Conservation (phyloP, 2,797 vertebrate species). For the Hemibagrus guttatus region DNA sequence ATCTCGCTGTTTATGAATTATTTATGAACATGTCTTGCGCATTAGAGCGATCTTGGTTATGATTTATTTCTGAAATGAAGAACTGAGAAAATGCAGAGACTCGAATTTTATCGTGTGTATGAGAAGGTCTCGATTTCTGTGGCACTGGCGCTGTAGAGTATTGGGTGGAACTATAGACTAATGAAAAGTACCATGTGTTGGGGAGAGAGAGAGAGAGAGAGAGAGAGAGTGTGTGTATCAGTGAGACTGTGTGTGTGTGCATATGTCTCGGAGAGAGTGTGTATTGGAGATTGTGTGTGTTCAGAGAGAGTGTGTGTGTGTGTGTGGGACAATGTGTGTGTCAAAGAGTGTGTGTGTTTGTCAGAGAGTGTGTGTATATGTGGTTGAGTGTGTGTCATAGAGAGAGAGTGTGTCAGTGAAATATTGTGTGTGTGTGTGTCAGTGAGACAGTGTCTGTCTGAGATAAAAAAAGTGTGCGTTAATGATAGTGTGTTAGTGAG, state of each 20-base stretch:
- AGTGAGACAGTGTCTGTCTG: not conserved
- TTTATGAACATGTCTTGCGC: not conserved
- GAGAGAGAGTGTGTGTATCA: not conserved
- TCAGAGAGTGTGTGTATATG: not conserved
- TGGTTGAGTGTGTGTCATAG: not conserved
- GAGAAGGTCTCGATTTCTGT: not conserved
- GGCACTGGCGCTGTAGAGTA: not conserved
- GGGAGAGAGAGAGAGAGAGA: slow-evolving; percentile 12
- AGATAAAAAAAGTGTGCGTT: no score
- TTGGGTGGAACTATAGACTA: not conserved
- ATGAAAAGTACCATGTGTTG: not conserved
- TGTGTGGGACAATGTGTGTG: no score
- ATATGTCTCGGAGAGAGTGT: no score
- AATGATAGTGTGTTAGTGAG: no score
- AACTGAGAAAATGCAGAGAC: not conserved
- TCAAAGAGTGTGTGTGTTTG: not conserved
- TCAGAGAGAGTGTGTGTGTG: not conserved
- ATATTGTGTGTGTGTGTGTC: not conserved
- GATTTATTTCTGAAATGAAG: not conserved
- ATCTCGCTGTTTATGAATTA: not conserved
- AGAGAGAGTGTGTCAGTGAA: not conserved
- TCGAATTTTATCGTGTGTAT: no score
- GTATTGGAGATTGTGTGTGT: no score
- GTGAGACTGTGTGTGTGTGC: no score
- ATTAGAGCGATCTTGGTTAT: no score